Base-by-base conservation (phyloP, 1,140 invertebrate genomes). In the Conus ventricosus region DNA sequence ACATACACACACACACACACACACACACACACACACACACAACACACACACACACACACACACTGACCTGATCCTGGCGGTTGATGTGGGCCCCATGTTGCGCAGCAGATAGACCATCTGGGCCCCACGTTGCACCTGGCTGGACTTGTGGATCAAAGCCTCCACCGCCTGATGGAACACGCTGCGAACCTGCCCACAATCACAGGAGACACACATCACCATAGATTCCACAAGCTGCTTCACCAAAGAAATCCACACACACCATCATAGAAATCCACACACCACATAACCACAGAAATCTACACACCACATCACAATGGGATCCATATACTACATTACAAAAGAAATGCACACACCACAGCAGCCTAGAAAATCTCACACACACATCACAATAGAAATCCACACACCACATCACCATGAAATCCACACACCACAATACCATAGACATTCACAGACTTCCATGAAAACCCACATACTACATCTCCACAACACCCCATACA, bases 91-190 rank as follows among this genome's bases (percentile, higher is more conserved):
- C 89, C 54, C 91, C 86, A 91, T 87, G 78, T 92, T 91, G 54
- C 92, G 84, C 10, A 92, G 87, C n/a, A 91, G 87, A 57, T 91
- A 92, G 17, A 92, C 87, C 39, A 91, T 88, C 82, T 90, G 89
- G 4, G 89, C 90, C 11, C 87, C 90, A 1, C 80, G 84, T 23
- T 55, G 55, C 51, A 88, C 86, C 23, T 75, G 57, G 17, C 75
- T 81, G 0, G 88, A 80, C n/a, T 55, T 84, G 60, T 67, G 80
- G 51, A 87, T 53, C 54, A 91, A 55, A 8, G 83, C 88, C 7
- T 88, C 84, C n/a, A 89, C 88, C 27, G 88, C 90, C 23, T 75
- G 71, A 25, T 89, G 87, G 80, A 89, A 91, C 23, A 88, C 54
- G 53, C n/a, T 88, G 60, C 87, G 76, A n/a, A 89, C 80, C 85